These are phyloP conservation scores for Sebastolobus altivelis DNA, from an alignment of 2,797 vertebrate species.

Conservation along the genomic window DNA sequence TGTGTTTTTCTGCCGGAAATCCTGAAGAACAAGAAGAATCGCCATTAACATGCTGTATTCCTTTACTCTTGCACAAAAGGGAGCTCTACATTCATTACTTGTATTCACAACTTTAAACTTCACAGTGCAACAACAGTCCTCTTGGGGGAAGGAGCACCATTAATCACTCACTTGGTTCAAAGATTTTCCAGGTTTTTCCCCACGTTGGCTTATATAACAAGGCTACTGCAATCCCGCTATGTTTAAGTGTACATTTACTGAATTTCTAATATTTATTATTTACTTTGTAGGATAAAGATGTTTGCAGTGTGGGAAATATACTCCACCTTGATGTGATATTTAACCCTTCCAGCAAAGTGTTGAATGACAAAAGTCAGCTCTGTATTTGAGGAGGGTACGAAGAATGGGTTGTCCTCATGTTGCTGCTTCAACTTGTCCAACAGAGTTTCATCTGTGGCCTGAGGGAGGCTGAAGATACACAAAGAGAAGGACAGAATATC, in stretches of 20 bases:
- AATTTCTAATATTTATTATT: conserved; percentile 1
- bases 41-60: background rate
- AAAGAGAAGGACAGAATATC: conserved; percentile 36
- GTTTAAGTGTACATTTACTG: background rate
- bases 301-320: conserved; percentile 16
- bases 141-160: conserved; percentile 9
- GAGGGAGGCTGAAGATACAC: conserved; percentile 85
- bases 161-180: conserved; percentile 58
- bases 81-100: background rate
- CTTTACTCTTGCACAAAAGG: background rate
- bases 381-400: conserved; percentile 87
- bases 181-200: conserved; percentile 39
- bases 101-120: conserved; percentile 6
- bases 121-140: conserved; percentile 16
- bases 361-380: conserved; percentile 91
- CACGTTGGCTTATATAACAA: conserved; percentile 57
- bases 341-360: conserved; percentile 94
- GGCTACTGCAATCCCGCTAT: conserved; percentile 3
- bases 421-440: conserved; percentile 93
- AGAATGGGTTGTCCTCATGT: conserved; percentile 89
- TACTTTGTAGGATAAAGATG: background rate
- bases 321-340: conserved; percentile 93
- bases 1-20: conserved; percentile 94
- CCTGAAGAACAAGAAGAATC: conserved; percentile 76
- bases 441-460: conserved; percentile 89